Conservation (phyloP, 2,113 vertebrate genomes). For the Cinclus cinclus region DNA sequence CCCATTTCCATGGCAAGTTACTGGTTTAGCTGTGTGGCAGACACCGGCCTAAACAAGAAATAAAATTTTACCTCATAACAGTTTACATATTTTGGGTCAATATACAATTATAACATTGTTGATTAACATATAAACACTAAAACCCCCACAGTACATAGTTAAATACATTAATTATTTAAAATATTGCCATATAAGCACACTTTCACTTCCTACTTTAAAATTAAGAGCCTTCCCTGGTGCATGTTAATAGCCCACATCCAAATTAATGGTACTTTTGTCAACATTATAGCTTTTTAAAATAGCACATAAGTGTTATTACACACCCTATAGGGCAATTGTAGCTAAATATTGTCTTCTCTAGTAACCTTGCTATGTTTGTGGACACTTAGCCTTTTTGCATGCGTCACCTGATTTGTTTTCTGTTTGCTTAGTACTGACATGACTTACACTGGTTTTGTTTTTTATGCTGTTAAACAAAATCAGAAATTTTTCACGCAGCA, state of each 20-base stretch:
- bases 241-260: slow-evolving; percentile 1
- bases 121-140: slow-evolving; percentile 31
- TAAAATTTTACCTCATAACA: neutral
- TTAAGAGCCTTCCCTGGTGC: neutral
- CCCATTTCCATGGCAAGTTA: neutral
- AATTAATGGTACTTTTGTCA: slow-evolving; percentile 25
- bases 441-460: neutral
- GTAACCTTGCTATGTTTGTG: rapidly evolving
- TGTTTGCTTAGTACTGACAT: neutral
- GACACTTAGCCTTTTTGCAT: neutral
- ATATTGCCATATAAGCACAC: neutral
- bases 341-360: slow-evolving; percentile 9
- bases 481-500: neutral
- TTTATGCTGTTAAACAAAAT: neutral
- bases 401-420: neutral
- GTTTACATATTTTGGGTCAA: neutral
- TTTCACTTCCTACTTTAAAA: slow-evolving; percentile 34
- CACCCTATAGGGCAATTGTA: neutral
- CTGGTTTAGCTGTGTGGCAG: neutral
- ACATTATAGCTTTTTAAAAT: neutral
- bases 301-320: neutral
- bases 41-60: neutral
- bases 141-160: slow-evolving; percentile 2
- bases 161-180: slow-evolving; percentile 50
- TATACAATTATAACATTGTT: neutral